Evolutionary conservation across 2,113 vertebrate species (phyloP).

Genomic region (Colossoma macropomum): DNA sequence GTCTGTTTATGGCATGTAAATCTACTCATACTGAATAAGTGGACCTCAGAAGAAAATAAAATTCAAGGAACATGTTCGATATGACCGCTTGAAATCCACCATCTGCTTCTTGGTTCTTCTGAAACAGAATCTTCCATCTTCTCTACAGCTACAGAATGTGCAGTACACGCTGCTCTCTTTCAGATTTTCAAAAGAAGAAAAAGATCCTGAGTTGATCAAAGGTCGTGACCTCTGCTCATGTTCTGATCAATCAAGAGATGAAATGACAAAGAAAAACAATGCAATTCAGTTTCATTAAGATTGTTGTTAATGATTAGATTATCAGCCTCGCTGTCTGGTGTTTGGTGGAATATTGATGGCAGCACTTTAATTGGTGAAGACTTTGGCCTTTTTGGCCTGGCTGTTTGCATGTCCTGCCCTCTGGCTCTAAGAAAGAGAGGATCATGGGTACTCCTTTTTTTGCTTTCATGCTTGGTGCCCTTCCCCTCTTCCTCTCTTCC

Average conservation of each 20-base stretch:
- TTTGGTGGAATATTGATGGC: constrained; percentile 22
- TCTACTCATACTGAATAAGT: neutral
- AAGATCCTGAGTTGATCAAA: constrained; percentile 29
- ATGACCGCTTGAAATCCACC: neutral
- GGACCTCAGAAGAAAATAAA: neutral
- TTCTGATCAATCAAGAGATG: constrained; percentile 33
- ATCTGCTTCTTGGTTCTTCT: neutral
- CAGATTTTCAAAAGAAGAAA: neutral
- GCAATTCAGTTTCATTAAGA: constrained; percentile 13
- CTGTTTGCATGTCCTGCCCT: constrained; percentile 28
- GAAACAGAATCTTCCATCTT: neutral
- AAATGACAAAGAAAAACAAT: neutral
- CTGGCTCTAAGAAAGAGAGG: neutral
- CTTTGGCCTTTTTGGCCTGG: constrained; percentile 33
- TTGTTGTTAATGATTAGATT: constrained; percentile 45
- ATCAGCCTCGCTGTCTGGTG: constrained; percentile 4
- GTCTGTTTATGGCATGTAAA: neutral
- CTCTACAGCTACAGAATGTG: neutral
- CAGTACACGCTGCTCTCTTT: neutral
- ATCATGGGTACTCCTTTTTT: constrained; percentile 18
- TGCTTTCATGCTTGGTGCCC: neutral
- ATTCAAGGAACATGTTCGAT: neutral
- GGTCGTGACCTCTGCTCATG: constrained; percentile 19
- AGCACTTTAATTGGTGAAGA: constrained; percentile 14
- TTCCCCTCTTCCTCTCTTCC: constrained; percentile 6